These are phyloP conservation scores for Drosophila algonquin DNA, from an alignment of 2,888 invertebrate species.

Conservation along the genomic window DNA sequence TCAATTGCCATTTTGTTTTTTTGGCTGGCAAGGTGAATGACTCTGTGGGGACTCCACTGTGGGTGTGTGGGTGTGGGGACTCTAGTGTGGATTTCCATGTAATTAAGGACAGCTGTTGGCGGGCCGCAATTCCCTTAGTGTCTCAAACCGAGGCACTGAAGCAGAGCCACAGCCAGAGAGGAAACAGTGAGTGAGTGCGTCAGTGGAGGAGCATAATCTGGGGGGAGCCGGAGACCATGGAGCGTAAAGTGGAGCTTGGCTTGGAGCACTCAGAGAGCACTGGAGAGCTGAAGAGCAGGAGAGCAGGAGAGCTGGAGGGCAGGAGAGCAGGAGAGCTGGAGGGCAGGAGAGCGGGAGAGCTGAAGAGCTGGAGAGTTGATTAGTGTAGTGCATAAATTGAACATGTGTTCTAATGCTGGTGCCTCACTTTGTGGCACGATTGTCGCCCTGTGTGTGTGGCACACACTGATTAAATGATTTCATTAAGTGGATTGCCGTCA, in stretches of 20 bases:
- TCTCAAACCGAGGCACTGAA: background rate
- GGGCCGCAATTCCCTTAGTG: constrained; percentile 42
- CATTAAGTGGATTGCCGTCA: constrained; percentile 42
- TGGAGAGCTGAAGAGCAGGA: constrained; percentile 7
- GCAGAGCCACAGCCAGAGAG: too few relatives aligned
- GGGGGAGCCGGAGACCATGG: background rate
- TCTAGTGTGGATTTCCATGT: constrained; percentile 54
- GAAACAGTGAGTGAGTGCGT: background rate
- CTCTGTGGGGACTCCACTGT: constrained; percentile 48
- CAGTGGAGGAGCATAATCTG: background rate
- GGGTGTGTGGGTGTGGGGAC: constrained; percentile 12
- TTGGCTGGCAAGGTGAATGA: constrained; percentile 65
- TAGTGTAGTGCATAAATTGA: constrained; percentile 55
- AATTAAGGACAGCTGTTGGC: constrained; percentile 68
- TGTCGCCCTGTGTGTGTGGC: constrained; percentile 8
- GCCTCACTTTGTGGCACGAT: constrained; percentile 24
- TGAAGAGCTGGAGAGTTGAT: constrained; percentile 46
- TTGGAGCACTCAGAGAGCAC: too few relatives aligned
- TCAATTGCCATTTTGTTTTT: constrained; percentile 2
- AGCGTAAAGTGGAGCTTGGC: too few relatives aligned
- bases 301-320: background rate
- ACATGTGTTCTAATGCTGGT: constrained; percentile 44
- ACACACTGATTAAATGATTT: constrained; percentile 53
- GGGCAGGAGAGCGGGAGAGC: too few relatives aligned
- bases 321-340: too few relatives aligned